These are phyloP conservation scores for Sturmia bella DNA, from an alignment of 2,888 invertebrate species.

Conservation along the genomic window DNA sequence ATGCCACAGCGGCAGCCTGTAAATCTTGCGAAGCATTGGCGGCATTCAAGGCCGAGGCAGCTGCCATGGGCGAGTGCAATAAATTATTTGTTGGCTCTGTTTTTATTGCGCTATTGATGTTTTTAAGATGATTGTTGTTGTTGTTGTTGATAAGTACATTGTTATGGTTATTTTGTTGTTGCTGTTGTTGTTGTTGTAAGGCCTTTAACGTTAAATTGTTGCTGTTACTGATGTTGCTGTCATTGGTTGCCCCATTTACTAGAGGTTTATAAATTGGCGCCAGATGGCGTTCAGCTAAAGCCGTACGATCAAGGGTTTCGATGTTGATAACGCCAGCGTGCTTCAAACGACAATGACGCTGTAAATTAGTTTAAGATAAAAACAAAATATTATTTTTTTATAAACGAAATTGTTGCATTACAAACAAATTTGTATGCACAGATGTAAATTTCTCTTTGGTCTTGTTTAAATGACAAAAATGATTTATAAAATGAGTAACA, in stretches of 20 bases:
- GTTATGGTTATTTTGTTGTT: constrained; percentile 52
- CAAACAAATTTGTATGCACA: constrained; percentile 2
- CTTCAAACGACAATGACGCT: constrained; percentile 91
- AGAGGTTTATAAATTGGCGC: constrained; percentile 79
- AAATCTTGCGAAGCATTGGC: constrained; percentile 76
- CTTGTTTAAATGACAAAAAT: constrained; percentile 12
- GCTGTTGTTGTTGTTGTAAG: constrained; percentile 67
- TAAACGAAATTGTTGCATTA: not conserved
- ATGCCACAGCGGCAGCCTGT: constrained; percentile 77
- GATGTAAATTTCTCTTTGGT: not conserved
- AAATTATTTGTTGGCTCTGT: constrained; percentile 67
- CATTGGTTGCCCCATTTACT: constrained; percentile 76
- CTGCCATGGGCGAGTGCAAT: constrained; percentile 71
- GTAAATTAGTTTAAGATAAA: constrained; percentile 68
- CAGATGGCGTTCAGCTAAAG: constrained; percentile 71
- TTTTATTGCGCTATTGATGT: constrained; percentile 73
- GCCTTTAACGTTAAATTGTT: constrained; percentile 71
- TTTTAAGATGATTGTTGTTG: constrained; percentile 65
- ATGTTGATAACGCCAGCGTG: constrained; percentile 90
- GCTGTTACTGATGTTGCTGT: constrained; percentile 68
- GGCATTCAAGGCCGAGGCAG: constrained; percentile 74
- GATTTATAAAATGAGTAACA: constrained; percentile 32
- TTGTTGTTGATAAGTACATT: constrained; percentile 68
- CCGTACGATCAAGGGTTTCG: constrained; percentile 82
- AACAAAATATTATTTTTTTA: constrained; percentile 23